phyloP scores from a whole-genome alignment of 2,113 vertebrate species.

The Rhynchopsitta pachyrhyncha region DNA sequence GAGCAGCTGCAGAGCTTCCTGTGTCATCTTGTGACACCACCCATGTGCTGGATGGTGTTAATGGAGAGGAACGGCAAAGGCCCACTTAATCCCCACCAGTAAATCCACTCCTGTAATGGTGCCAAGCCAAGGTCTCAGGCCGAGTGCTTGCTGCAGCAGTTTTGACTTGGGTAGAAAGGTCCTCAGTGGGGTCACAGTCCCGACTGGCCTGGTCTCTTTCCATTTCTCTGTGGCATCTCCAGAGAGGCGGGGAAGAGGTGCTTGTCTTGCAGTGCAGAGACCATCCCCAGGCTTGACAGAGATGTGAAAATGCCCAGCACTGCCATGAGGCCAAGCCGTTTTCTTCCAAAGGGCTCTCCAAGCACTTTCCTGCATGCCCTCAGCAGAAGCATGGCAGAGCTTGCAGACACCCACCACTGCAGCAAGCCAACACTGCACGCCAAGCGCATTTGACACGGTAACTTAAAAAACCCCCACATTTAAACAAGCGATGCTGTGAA shows the following conservation, averaged over 20 bases:
- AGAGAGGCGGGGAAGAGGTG: not conserved
- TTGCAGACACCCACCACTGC: not conserved
- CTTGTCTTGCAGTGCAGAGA: not conserved
- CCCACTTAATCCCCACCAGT: not conserved
- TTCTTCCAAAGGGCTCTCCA: not conserved
- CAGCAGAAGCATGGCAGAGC: not conserved
- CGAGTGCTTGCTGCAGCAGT: not conserved
- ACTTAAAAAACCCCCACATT: not conserved
- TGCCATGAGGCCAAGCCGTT: not conserved
- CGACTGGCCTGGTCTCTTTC: not conserved
- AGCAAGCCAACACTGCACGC: not conserved
- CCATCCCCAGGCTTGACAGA: not conserved
- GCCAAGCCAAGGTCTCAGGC: not conserved
- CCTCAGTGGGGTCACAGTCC: not conserved
- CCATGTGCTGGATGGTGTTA: not conserved
- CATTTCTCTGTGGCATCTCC: not conserved
- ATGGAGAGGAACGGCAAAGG: conserved; percentile 26
- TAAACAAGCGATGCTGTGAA: not conserved
- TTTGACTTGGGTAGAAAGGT: not conserved
- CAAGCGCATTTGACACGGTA: not conserved
- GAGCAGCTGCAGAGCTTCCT: not conserved
- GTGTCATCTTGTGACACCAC: not conserved
- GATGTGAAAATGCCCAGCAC: not conserved
- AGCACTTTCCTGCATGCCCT: not conserved
- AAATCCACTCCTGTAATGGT: not conserved